These are phyloP conservation scores for Teleiodes luculella DNA, from an alignment of 2,888 invertebrate genomes.

Conservation along the genomic window DNA sequence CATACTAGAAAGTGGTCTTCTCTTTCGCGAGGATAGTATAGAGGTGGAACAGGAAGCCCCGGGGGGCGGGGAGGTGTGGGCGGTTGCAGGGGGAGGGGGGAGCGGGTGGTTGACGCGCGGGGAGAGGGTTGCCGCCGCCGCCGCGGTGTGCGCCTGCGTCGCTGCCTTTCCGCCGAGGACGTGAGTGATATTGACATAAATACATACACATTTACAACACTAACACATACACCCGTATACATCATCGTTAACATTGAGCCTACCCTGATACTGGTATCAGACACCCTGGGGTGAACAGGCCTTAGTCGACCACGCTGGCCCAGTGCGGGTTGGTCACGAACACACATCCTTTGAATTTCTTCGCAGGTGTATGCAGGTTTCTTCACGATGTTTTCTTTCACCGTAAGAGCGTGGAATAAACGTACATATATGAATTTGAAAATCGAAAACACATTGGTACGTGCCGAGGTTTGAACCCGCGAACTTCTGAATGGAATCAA, in stretches of 20 bases:
- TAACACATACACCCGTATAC: not conserved
- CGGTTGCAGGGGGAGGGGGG: constrained; percentile 39
- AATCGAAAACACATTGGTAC: no score
- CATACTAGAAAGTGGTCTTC: constrained; percentile 62
- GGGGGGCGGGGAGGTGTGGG: constrained; percentile 42
- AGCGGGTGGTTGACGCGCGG: constrained; percentile 58
- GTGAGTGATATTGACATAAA: constrained; percentile 29
- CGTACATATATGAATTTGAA: no score
- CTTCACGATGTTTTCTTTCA: no score
- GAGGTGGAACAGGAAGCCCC: constrained; percentile 63
- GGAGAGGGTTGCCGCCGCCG: constrained; percentile 35
- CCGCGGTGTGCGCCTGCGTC: constrained; percentile 32
- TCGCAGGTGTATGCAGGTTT: no score
- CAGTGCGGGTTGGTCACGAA: no score
- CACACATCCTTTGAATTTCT: no score
- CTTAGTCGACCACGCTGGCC: no score
- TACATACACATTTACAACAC: not conserved
- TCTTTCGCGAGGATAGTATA: constrained; percentile 66
- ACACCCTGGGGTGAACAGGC: no score
- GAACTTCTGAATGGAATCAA: no score
- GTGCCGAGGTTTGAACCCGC: no score
- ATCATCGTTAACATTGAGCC: not conserved
- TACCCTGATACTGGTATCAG: no score
- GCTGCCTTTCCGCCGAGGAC: constrained; percentile 46
- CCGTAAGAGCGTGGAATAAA: no score